Evolutionary conservation across 2,888 invertebrate species (phyloP), one percentile per base, ranked within the genome.

Genomic region (Sussaba pulchella): DNA sequence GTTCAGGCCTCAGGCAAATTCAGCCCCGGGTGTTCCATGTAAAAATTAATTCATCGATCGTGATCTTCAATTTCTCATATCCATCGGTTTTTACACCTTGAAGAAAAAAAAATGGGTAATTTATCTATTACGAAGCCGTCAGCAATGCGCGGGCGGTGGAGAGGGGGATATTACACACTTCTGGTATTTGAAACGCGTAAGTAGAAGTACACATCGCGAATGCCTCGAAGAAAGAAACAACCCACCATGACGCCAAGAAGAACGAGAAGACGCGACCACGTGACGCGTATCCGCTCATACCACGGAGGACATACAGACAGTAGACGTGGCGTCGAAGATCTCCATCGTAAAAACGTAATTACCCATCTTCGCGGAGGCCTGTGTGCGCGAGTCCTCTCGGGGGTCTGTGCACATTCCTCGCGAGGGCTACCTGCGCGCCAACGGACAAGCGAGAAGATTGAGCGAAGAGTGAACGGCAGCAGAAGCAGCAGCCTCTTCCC

Each of bases 331-430:
- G 82, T 77, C 78, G 69, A 71, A 76, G 83, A 85, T 86, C 86
- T 81, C 79, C 79, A 78, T 82, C 84, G 85, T 85, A 84, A 86
- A 86, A 87, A 86, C 82, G 81, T 87, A 85, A 87, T 87, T 87
- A 85, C 85, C 77, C 83, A 78, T 82, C 81, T 79, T 81, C 72
- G 79, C 50, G 75, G 50, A 14, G 57, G 54, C 6, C 6, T 31
- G 74, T 64, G 66, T 41, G 69, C 17, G 73, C 45, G 70, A 74
- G 66, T 80, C 66, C 66, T 70, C 70, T n/a, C n/a, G n/a, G 70
- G 71, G 71, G 66, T 14, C 39, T 64, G 54, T 64, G 71, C 71
- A 39, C 79, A 80, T 80, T 80, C 79, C 70, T 45, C 61, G 47
- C 70, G 14, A 41, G 57, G 54, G 59, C 50, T 59, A 66, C 75